Conservation (phyloP, 2,888 invertebrate genomes). For the Taphrorychus bicolor region DNA sequence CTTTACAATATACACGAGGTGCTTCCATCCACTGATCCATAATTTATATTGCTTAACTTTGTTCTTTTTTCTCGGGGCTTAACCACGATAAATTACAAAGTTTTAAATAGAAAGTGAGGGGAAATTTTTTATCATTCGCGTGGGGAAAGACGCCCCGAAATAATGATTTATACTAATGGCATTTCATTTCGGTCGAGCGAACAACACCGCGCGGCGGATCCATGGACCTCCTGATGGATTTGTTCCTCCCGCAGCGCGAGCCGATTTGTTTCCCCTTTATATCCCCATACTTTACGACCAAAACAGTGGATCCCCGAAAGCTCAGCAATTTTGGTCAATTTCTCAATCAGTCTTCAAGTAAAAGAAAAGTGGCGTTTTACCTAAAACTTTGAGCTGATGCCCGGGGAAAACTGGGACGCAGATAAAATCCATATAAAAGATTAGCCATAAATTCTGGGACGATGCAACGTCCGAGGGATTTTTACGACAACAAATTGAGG, state of each 20-base stretch:
- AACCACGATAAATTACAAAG: slow-evolving; percentile 30
- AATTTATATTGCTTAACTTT: slow-evolving; percentile 34
- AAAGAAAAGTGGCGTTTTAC: slow-evolving; percentile 12
- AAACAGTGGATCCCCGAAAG: neutral
- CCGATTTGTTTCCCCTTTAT: neutral
- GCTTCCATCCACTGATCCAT: slow-evolving; percentile 15
- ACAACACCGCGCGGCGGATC: slow-evolving; percentile 1
- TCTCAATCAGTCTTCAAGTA: slow-evolving; percentile 4
- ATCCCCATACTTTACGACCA: neutral
- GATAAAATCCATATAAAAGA: slow-evolving; percentile 26
- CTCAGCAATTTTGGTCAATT: neutral
- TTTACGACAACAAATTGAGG: neutral
- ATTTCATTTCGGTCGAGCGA: slow-evolving; percentile 4
- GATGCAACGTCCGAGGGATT: neutral
- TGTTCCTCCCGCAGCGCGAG: neutral
- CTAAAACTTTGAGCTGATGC: slow-evolving; percentile 14
- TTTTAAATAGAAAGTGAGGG: slow-evolving; percentile 20
- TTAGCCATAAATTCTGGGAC: slow-evolving; percentile 18
- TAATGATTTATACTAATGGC: slow-evolving; percentile 30
- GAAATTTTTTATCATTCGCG: slow-evolving; percentile 23
- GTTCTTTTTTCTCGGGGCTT: slow-evolving; percentile 18
- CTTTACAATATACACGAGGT: neutral
- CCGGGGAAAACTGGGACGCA: slow-evolving; percentile 1
- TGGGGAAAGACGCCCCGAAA: slow-evolving; percentile 12
- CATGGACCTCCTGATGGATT: neutral